Evolutionary conservation across 2,888 invertebrate genomes (phyloP).

Genomic region (Agrochola litura): DNA sequence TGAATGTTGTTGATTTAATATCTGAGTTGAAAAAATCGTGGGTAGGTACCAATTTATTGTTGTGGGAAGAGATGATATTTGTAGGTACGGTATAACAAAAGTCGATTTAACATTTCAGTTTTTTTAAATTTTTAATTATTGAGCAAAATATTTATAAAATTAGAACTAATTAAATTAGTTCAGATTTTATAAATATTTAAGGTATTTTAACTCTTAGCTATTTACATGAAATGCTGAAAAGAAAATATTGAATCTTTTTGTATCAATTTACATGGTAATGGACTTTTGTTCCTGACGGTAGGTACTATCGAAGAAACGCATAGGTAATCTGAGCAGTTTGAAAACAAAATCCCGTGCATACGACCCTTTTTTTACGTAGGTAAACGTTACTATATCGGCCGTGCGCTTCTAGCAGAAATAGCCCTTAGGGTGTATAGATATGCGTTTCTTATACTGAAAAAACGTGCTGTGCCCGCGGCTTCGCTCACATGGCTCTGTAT

Average conservation of each 20-base stretch:
- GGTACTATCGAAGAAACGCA: neutral
- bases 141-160: neutral
- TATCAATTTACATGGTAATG: neutral
- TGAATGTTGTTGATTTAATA: constrained; percentile 10
- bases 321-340: too few species aligned
- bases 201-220: too few species aligned
- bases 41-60: neutral
- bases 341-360: too few species aligned
- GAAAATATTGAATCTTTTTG: neutral
- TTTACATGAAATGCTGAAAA: neutral
- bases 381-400: too few species aligned
- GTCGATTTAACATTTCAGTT: neutral
- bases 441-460: neutral
- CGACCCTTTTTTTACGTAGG: too few species aligned
- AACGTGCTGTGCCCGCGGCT: neutral
- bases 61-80: neutral
- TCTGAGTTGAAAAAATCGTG: neutral
- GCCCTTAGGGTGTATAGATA: too few species aligned
- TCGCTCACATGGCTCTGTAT: neutral
- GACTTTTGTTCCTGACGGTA: neutral
- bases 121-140: neutral
- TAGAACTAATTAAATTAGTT: too few species aligned
- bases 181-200: too few species aligned
- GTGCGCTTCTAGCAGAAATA: too few species aligned
- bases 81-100: neutral